Evolutionary conservation across 2,113 vertebrate genomes (phyloP).

Genomic region (Charadrius vociferus): DNA sequence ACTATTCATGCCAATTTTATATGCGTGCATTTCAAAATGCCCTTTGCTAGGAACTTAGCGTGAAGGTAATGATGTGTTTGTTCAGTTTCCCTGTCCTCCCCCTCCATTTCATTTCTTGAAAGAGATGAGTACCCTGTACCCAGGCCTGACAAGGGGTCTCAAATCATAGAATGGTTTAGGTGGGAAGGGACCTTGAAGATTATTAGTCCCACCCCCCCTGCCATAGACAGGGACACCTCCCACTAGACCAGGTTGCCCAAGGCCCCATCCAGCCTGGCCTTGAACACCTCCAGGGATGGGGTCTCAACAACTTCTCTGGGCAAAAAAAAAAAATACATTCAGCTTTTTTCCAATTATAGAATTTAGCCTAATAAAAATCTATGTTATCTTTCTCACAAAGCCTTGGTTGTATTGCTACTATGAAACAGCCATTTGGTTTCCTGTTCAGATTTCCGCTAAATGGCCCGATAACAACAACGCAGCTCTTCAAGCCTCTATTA

Average conservation of each 20-base stretch:
- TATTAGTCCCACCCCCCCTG: too few relatives aligned
- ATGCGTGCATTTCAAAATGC: neutral
- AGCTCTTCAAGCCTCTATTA: neutral
- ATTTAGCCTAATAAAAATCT: neutral
- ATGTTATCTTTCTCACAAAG: neutral
- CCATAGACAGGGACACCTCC: too few relatives aligned
- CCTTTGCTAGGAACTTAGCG: neutral
- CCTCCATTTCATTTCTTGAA: neutral
- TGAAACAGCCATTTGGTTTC: neutral
- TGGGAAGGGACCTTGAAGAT: too few relatives aligned
- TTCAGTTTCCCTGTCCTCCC: fast-evolving
- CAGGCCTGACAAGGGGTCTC: neutral
- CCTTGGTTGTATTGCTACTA: neutral
- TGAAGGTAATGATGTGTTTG: neutral
- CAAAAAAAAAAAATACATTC: neutral
- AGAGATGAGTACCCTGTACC: neutral
- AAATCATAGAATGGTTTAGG: neutral
- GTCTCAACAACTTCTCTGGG: too few relatives aligned
- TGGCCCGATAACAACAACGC: neutral
- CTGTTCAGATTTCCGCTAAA: neutral
- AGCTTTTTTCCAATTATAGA: neutral
- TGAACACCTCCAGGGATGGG: too few relatives aligned
- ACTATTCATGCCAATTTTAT: neutral
- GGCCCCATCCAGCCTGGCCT: too few relatives aligned
- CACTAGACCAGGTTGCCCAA: too few relatives aligned